A percentile compares a stretch with the other conserved stretches of the same genome.
Conservation (phyloP, 2,113 vertebrate species). For the Emydura subglobosa region DNA sequence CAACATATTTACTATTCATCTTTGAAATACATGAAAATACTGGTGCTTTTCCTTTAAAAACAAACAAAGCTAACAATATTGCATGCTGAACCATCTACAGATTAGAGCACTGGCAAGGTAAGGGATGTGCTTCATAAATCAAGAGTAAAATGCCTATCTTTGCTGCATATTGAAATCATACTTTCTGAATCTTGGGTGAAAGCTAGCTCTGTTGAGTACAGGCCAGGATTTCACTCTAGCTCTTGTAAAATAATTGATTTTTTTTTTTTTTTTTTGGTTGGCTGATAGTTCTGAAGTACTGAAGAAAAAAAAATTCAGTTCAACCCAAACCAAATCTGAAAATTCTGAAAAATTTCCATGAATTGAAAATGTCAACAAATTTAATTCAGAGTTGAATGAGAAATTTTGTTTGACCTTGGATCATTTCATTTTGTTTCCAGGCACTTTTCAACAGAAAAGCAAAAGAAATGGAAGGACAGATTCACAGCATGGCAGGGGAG, state of each 20-base stretch:
- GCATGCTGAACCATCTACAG: not conserved
- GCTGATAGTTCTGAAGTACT: not conserved
- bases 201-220: not conserved
- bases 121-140: slow-evolving; percentile 8
- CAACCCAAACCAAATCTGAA: not conserved
- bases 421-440: not conserved
- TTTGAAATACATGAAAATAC: not conserved
- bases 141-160: not conserved
- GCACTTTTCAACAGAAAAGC: not conserved
- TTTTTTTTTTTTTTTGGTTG: not conserved
- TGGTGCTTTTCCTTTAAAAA: not conserved
- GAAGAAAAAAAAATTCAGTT: not conserved
- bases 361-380: not conserved
- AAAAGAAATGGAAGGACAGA: not conserved
- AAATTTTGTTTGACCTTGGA: not conserved
- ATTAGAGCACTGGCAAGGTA: not conserved
- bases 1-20: not conserved
- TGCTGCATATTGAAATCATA: not conserved
- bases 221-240: not conserved
- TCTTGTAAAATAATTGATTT: not conserved
- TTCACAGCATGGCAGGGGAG: not conserved
- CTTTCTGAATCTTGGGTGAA: not conserved
- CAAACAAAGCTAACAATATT: not conserved
- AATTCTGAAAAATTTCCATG: not conserved
- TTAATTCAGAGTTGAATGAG: not conserved